These are phyloP conservation scores for Psilanteris sp. DNA, from an alignment of 1,140 invertebrate species.

Conservation along the genomic window DNA sequence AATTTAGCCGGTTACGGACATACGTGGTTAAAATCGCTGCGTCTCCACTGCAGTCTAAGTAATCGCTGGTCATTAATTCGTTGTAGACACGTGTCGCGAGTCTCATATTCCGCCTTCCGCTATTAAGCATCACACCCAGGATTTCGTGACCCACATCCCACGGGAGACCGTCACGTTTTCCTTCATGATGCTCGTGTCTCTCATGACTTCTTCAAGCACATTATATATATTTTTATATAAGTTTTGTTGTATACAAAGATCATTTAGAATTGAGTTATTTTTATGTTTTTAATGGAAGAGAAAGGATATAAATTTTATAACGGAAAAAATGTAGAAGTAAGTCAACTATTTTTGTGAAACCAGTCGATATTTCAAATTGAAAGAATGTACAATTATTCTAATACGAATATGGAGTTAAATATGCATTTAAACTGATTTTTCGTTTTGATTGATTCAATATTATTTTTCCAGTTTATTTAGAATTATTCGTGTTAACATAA, in stretches of 20 bases:
- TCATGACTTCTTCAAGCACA: conserved; percentile 43
- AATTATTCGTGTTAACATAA: too few species aligned
- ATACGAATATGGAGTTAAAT: too few species aligned
- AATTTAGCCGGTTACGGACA: conserved; percentile 55
- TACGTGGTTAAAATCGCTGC: conserved; percentile 57
- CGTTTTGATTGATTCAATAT: too few species aligned
- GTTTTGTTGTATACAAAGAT: conserved; percentile 18
- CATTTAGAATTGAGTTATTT: conserved; percentile 42
- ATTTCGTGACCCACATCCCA: conserved; percentile 73
- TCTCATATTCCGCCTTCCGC: conserved; percentile 61
- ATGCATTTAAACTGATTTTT: too few species aligned
- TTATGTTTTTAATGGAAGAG: conserved; percentile 30
- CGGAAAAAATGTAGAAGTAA: conserved; percentile 1
- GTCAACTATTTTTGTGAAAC: too few species aligned
- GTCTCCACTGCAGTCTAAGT: conserved; percentile 52
- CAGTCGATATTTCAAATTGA: too few species aligned
- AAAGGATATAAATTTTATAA: conserved; percentile 20
- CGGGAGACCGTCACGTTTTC: conserved; percentile 68
- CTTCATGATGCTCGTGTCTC: conserved; percentile 61
- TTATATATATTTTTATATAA: conserved; percentile 38
- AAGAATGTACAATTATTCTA: too few species aligned
- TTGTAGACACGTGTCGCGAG: conserved; percentile 66
- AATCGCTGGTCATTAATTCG: conserved; percentile 69
- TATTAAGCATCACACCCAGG: conserved; percentile 67
- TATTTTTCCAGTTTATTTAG: too few species aligned